Conservation (phyloP, 2,888 invertebrate species). For the Perizoma flavofasciatum region DNA sequence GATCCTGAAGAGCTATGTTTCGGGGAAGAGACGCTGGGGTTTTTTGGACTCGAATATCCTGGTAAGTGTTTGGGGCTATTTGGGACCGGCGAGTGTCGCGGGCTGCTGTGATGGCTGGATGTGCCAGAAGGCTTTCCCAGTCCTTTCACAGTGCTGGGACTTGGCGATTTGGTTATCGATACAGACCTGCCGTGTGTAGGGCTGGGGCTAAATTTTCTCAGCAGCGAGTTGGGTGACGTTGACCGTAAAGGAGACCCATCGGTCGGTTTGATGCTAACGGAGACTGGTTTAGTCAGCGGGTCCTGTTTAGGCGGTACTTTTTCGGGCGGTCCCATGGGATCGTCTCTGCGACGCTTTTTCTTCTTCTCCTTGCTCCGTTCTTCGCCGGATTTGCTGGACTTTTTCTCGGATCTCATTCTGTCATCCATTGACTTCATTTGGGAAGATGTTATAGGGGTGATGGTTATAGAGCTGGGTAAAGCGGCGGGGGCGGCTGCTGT, state of each 20-base stretch:
- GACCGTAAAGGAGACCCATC: conserved; percentile 85
- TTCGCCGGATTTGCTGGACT: conserved; percentile 73
- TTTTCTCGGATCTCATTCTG: conserved; percentile 74
- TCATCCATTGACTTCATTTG: conserved; percentile 80
- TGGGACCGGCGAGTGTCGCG: conserved; percentile 90
- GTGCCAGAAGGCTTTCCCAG: conserved; percentile 78
- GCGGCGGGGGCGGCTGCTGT: conserved; percentile 85
- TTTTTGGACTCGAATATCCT: conserved; percentile 90
- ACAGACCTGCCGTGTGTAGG: conserved; percentile 87
- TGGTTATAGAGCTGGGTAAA: conserved; percentile 92
- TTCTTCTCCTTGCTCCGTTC: conserved; percentile 86
- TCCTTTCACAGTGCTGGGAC: conserved; percentile 71
- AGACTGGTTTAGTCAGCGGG: conserved; percentile 87
- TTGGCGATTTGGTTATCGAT: conserved; percentile 86
- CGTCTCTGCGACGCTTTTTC: conserved; percentile 89
- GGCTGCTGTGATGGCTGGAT: conserved; percentile 85
- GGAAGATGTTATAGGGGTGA: conserved; percentile 89
- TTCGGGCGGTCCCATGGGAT: conserved; percentile 92
- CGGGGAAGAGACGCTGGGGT: conserved; percentile 91
- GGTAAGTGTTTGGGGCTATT: conserved; percentile 90
- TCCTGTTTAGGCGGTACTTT: conserved; percentile 91
- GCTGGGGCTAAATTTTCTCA: conserved; percentile 89
- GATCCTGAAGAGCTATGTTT: conserved; percentile 89
- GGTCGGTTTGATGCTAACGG: conserved; percentile 89
- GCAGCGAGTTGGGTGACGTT: conserved; percentile 86